Evolutionary conservation across 2,888 invertebrate species (phyloP), one percentile per base, ranked within the genome.

Genomic region (Tipula unca): DNA sequence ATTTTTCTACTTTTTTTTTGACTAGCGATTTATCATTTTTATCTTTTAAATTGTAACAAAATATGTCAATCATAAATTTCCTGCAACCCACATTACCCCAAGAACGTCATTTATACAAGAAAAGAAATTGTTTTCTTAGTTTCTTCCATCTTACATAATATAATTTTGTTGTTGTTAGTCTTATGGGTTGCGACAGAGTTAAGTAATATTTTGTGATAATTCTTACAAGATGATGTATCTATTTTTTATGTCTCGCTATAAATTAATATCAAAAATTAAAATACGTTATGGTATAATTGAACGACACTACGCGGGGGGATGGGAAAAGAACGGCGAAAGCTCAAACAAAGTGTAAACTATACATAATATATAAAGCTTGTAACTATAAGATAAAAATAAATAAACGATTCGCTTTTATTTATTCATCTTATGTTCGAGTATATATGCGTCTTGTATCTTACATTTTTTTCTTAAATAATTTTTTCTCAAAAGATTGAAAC

Each of bases 51-150:
- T 83, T 83, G 83, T 84, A 20, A 84, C 35, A 85, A 85, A 48
- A 85, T 85, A 48, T 85, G 85, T 85, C 85, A 85, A 85, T 85
- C 48, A 85, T 85, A 85, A 85, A 85, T 85, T 29, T 85, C 85
- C 85, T 85, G 85, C 85, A 29, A n/a, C 85, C 85, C 85, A 85
- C 85, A 54, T 85, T 39, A 36, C 35, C 83, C 48, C 48, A 17
- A 48, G 5, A 25, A 25, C 20, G 10, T 14, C 69, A 13, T 69
- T 25, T 69, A 69, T 5, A 69, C 69, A 25, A 69, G 25, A 69
- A 69, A 69, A 69, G 3, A 69, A 69, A 3, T 69, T 69, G 8
- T 25, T 69, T 48, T 69, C n/a, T 48, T 48, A 48, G 8, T 25
- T 25, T 69, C 10, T 3, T 69, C 10, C 5, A 8, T 69, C 69